Percentiles rank a stretch among this genome's conserved stretches.
phyloP scores from a whole-genome alignment of 2,113 vertebrate genomes.

The Myotis brandtii region DNA sequence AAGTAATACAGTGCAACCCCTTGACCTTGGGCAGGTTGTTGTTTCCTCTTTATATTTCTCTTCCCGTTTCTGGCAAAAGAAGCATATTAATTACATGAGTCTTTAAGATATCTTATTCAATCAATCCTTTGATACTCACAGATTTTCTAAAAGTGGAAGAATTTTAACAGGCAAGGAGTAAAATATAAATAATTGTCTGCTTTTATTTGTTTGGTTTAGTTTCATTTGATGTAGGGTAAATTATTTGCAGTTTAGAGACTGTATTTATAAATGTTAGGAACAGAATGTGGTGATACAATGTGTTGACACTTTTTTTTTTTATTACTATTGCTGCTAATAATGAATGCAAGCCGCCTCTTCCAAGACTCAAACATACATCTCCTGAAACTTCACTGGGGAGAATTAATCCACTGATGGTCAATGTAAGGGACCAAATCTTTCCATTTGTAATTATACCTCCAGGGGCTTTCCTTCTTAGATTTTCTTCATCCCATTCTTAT shows the following conservation, averaged over 20 bases:
- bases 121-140: not conserved
- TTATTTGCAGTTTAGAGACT: slow-evolving; percentile 67
- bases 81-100: not conserved
- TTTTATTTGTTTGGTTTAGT: slow-evolving; percentile 74
- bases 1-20: slow-evolving; percentile 63
- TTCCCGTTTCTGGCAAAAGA: slow-evolving; percentile 29
- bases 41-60: not conserved
- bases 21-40: slow-evolving; percentile 54
- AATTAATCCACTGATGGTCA: not conserved
- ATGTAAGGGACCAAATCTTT: not conserved
- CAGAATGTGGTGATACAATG: slow-evolving; percentile 76
- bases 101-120: not conserved
- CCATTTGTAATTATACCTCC: not conserved
- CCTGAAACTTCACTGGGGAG: not conserved
- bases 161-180: slow-evolving; percentile 64
- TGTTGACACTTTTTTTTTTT: slow-evolving; percentile 70
- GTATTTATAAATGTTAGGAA: slow-evolving; percentile 77
- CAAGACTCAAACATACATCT: slow-evolving; percentile 10
- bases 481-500: not conserved
- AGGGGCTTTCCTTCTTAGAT: not conserved
- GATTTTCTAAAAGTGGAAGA: slow-evolving; percentile 25
- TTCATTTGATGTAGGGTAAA: slow-evolving; percentile 60
- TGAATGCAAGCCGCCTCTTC: slow-evolving; percentile 54
- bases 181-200: slow-evolving; percentile 66
- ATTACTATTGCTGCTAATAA: slow-evolving; percentile 78